A percentile compares a stretch with the other conserved stretches of the same genome.
Evolutionary conservation across 2,113 vertebrate species (phyloP).

Genomic region (Silurus meridionalis): DNA sequence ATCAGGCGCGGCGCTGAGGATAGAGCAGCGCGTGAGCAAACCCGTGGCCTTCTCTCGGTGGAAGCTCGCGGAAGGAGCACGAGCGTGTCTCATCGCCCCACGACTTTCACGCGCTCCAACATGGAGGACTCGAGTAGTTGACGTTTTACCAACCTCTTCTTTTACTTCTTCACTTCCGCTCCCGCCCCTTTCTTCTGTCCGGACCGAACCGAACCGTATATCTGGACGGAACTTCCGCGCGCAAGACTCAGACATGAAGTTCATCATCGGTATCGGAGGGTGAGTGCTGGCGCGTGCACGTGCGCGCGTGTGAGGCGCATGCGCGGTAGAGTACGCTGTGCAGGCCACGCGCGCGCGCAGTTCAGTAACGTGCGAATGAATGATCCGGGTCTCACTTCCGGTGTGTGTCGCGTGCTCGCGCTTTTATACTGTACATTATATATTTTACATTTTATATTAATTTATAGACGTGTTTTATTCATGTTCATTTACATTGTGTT

Average conservation of each 20-base stretch:
- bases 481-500: neutral
- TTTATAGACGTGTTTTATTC: neutral
- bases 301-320: neutral
- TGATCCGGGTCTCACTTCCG: neutral
- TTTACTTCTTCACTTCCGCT: neutral
- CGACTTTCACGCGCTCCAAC: constrained; percentile 51
- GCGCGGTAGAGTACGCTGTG: neutral
- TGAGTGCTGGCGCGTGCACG: constrained; percentile 68
- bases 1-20: constrained; percentile 51
- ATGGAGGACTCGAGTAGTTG: constrained; percentile 79
- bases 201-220: too few species aligned
- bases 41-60: constrained; percentile 60
- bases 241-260: constrained; percentile 74
- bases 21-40: constrained; percentile 45
- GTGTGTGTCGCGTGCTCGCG: neutral
- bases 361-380: neutral
- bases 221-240: neutral
- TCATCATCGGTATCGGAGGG: constrained; percentile 91
- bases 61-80: constrained; percentile 63
- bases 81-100: constrained; percentile 35
- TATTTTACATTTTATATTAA: too few species aligned
- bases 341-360: neutral
- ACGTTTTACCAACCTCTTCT: constrained; percentile 65
- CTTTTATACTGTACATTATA: neutral
- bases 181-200: too few species aligned